Percentiles rank a stretch among this genome's conserved stretches.
Conservation (phyloP, 2,888 invertebrate genomes). For the Luperina nickerlii region DNA sequence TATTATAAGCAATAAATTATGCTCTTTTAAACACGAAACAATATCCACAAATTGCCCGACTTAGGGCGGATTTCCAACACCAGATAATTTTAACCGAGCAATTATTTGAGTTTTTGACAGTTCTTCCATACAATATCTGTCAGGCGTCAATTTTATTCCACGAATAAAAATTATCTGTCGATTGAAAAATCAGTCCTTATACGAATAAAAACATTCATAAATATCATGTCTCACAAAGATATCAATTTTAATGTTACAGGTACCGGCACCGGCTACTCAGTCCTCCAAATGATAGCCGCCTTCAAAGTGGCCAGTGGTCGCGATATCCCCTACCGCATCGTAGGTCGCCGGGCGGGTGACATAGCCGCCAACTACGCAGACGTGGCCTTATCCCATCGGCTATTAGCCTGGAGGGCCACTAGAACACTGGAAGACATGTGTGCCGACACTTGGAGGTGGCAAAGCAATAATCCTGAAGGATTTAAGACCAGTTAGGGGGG, state of each 20-base stretch:
- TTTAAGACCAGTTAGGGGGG: slow-evolving; percentile 77
- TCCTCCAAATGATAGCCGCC: slow-evolving; percentile 95
- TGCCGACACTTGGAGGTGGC: slow-evolving; percentile 96
- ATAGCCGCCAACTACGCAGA: slow-evolving; percentile 96
- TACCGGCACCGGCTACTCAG: slow-evolving; percentile 96
- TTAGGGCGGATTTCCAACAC: too few relatives aligned
- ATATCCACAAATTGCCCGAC: too few relatives aligned
- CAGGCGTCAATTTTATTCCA: too few relatives aligned
- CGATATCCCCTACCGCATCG: slow-evolving; percentile 93
- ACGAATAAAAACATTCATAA: too few relatives aligned
- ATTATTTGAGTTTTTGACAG: too few relatives aligned
- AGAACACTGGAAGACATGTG: slow-evolving; percentile 95
- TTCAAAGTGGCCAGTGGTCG: slow-evolving; percentile 94
- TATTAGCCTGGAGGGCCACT: slow-evolving; percentile 96
- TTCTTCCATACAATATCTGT: too few relatives aligned
- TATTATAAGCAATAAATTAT: too few relatives aligned
- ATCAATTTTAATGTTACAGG: slow-evolving; percentile 69
- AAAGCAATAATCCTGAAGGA: slow-evolving; percentile 95
- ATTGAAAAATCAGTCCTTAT: too few relatives aligned
- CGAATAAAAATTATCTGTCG: too few relatives aligned
- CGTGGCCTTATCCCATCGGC: slow-evolving; percentile 93
- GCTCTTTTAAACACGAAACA: too few relatives aligned
- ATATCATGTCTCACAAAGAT: neutral
- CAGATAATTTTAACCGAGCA: too few relatives aligned
- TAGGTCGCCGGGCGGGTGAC: slow-evolving; percentile 95